Evolutionary conservation across 1,140 invertebrate species (phyloP).

Genomic region (Drosophila dunni): DNA sequence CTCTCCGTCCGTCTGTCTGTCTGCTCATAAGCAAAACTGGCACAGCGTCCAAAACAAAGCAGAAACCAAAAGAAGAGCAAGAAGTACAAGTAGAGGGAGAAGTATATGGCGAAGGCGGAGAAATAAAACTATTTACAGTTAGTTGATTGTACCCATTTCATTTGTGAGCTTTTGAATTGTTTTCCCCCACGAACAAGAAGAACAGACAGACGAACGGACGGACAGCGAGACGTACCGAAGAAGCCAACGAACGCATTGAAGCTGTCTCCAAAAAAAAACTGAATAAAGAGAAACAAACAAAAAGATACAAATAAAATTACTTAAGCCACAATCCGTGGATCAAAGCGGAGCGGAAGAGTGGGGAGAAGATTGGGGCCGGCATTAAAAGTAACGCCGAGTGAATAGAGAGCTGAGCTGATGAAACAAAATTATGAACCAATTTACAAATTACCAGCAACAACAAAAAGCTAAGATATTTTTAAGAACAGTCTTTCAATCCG

Average conservation of each 20-base stretch:
- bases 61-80: constrained; percentile 46
- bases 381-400: constrained; percentile 10
- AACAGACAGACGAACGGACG: constrained; percentile 44
- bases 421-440: constrained; percentile 81
- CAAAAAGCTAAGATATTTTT: neutral
- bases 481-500: too few species aligned
- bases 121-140: constrained; percentile 78
- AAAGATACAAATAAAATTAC: constrained; percentile 38
- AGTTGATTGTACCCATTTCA: constrained; percentile 82
- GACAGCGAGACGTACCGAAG: constrained; percentile 52
- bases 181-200: constrained; percentile 54
- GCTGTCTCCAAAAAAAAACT: constrained; percentile 58
- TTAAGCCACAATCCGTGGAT: constrained; percentile 12
- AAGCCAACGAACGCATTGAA: constrained; percentile 75
- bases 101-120: constrained; percentile 37
- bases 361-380: constrained; percentile 4
- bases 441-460: constrained; percentile 74
- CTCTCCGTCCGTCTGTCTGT: constrained; percentile 2
- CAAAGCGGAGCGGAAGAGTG: constrained; percentile 7
- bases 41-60: constrained; percentile 47
- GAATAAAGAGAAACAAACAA: constrained; percentile 37
- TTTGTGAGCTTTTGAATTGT: constrained; percentile 76
- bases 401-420: constrained; percentile 41
- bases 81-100: constrained; percentile 30
- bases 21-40: constrained; percentile 47